Base-by-base conservation (phyloP, 1,140 invertebrate species). In the Scaptomyza montana region DNA sequence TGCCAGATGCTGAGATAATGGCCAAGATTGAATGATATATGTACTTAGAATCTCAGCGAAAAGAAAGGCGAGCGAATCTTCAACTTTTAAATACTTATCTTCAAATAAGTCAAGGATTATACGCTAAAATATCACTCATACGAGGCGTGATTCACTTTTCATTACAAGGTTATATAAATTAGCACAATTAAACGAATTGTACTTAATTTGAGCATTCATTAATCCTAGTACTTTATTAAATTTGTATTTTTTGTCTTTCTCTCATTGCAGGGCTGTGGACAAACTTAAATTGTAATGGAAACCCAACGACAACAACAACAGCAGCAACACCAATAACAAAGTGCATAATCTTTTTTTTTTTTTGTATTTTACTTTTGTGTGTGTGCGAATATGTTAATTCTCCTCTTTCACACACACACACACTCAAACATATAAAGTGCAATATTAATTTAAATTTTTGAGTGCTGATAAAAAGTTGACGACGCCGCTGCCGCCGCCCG, bases 401-500 rank as follows among this genome's bases (percentile, higher is more conserved):
- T 28, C n/a, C 10, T n/a, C 25, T n/a, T n/a, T 41, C 12, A 62
- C 9, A 21, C 3, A 25, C 46, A 49, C 13, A 21, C 3, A 47
- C 19, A 39, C 1, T 25, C 25, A 25, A 19, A 56, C 41, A 30
- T 9, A 28, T 41, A 30, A 67, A 72, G 51, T 61, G 70, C 57
- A 73, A 68, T 78, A 81, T 85, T 80, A 80, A 78, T 86, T 85
- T 80, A 68, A 80, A 80, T 74, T 85, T 80, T 86, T 80, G 74
- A 80, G 70, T 80, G 69, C 77, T 85, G 77, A 74, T 67, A 80
- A 77, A 66, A 76, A 77, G 82, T 72, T 72, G 61, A 80, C 61
- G 64, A 60, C 53, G 50, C 51, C 50, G 61, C 54, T 45, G 21
- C 19, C 60, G 61, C 63, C 53, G 21, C 19, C 60, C 59, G 53